These are phyloP conservation scores for Spodoptera litura DNA, from an alignment of 1,140 invertebrate species.

Conservation along the genomic window DNA sequence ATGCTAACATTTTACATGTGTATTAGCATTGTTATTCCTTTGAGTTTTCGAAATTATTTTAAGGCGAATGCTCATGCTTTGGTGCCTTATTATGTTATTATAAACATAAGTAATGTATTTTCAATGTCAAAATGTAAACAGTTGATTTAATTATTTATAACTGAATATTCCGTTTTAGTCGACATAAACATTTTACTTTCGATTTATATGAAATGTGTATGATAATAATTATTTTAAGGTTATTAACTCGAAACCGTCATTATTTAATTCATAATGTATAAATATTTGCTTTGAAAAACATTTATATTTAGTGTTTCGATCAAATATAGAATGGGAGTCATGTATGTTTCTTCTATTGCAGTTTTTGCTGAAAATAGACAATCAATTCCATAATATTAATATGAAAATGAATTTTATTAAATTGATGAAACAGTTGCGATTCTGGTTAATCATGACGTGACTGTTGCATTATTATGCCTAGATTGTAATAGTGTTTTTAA, in stretches of 20 bases:
- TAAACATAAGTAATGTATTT: slow-evolving; percentile 45
- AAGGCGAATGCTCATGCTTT: slow-evolving; percentile 48
- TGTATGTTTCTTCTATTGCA: slow-evolving; percentile 23
- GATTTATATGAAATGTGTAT: slow-evolving; percentile 36
- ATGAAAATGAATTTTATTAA: neutral
- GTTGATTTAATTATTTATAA: slow-evolving; percentile 48
- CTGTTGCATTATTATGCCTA: slow-evolving; percentile 9
- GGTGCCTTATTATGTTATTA: slow-evolving; percentile 54
- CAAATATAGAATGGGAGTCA: slow-evolving; percentile 33
- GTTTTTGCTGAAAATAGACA: slow-evolving; percentile 35
- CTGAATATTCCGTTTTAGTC: slow-evolving; percentile 25
- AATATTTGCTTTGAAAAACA: slow-evolving; percentile 13
- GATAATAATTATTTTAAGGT: slow-evolving; percentile 38
- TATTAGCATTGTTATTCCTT: slow-evolving; percentile 45
- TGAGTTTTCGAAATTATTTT: slow-evolving; percentile 38
- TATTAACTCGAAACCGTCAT: slow-evolving; percentile 29
- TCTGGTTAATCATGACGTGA: slow-evolving; percentile 7
- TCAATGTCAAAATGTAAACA: slow-evolving; percentile 28
- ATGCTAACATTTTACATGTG: slow-evolving; percentile 36
- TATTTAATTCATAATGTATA: slow-evolving; percentile 12
- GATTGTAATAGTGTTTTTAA: slow-evolving; percentile 44
- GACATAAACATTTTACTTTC: slow-evolving; percentile 22
- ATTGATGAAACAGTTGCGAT: slow-evolving; percentile 3
- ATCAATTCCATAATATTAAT: slow-evolving; percentile 22
- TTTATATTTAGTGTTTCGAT: slow-evolving; percentile 30